These are phyloP conservation scores for Cephalopholis sonnerati DNA, from an alignment of 2,113 vertebrate species.

Conservation along the genomic window DNA sequence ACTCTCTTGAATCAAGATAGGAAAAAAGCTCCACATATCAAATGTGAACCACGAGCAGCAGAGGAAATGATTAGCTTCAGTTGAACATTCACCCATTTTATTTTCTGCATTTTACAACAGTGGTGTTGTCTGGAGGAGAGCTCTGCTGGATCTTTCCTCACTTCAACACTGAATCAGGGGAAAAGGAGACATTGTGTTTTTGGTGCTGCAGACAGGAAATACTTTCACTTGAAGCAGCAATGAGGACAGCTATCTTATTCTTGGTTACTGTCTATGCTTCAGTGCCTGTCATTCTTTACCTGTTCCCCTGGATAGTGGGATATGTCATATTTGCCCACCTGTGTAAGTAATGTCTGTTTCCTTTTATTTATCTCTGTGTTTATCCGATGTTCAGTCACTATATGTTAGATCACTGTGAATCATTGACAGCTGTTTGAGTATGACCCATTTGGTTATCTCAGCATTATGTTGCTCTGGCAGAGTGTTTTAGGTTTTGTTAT, in stretches of 20 bases:
- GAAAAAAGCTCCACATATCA: too few relatives aligned
- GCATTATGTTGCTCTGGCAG: too few relatives aligned
- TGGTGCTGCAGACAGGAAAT: neutral
- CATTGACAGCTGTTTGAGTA: neutral
- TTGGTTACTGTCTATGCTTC: conserved; percentile 54
- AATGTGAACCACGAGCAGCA: conserved; percentile 30
- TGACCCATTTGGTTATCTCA: too few relatives aligned
- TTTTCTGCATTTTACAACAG: conserved; percentile 26
- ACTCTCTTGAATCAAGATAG: too few relatives aligned
- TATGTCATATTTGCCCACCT: conserved; percentile 68
- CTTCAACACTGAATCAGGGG: neutral
- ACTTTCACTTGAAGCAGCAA: neutral
- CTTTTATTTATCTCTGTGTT: too few relatives aligned
- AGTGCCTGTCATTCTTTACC: conserved; percentile 67
- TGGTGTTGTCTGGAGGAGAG: neutral
- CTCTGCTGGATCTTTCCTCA: conserved; percentile 20
- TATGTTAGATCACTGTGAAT: neutral
- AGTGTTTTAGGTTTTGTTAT: neutral
- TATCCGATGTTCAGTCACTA: neutral
- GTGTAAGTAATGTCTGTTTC: conserved; percentile 65
- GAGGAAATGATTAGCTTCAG: neutral
- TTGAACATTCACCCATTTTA: conserved; percentile 59
- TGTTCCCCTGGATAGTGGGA: conserved; percentile 75
- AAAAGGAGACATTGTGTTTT: conserved; percentile 23
- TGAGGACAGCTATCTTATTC: conserved; percentile 53